Evolutionary conservation across 2,113 vertebrate genomes (phyloP).

Genomic region (Alethe diademata): DNA sequence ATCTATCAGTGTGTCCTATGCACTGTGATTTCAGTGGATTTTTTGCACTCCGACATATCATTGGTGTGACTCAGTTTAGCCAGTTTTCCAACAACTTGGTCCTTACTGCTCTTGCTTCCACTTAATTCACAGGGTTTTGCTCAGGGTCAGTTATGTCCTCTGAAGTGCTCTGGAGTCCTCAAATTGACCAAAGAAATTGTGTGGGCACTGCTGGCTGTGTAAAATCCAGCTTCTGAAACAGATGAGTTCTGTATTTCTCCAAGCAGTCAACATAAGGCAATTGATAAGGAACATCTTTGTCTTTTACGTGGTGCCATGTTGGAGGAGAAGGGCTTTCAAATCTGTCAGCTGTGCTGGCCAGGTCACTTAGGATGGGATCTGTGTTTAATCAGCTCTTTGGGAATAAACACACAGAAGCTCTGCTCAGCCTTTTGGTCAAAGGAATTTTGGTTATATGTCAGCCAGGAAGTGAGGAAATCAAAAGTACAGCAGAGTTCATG

Average conservation of each 20-base stretch:
- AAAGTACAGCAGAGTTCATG: conserved; percentile 45
- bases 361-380: background rate
- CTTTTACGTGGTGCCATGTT: background rate
- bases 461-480: conserved; percentile 48
- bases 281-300: background rate
- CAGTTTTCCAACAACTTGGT: background rate
- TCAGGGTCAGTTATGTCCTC: background rate
- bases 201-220: background rate
- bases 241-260: background rate
- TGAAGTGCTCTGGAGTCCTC: background rate
- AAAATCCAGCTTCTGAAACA: background rate
- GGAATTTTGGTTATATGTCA: conserved; percentile 37
- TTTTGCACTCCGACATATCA: background rate
- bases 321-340: background rate
- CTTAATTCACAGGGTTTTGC: background rate
- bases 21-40: background rate
- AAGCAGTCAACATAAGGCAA: background rate
- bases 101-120: background rate
- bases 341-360: background rate
- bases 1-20: background rate
- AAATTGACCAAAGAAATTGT: background rate
- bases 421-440: background rate
- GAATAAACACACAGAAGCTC: conserved; percentile 50
- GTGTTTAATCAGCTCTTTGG: background rate
- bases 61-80: background rate